These are phyloP conservation scores for Natrix natrix DNA, from an alignment of 2,797 vertebrate genomes.

Conservation along the genomic window DNA sequence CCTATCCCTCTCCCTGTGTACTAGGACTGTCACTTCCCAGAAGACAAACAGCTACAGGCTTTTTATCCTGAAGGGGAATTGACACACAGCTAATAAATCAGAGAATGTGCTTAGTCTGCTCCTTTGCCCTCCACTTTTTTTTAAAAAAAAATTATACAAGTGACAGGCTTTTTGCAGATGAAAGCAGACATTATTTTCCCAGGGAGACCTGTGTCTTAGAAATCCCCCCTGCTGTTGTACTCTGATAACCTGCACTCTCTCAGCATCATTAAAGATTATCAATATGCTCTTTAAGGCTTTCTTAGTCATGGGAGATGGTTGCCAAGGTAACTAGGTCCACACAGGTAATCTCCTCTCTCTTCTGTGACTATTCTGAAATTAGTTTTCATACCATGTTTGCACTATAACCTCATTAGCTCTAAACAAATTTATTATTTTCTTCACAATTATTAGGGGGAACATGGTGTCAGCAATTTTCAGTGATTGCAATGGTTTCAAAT, in stretches of 20 bases:
- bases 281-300: conserved; percentile 85
- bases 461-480: conserved; percentile 30
- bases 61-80: conserved; percentile 59
- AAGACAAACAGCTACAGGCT: conserved; percentile 38
- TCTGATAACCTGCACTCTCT: conserved; percentile 79
- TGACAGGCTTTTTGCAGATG: conserved; percentile 65
- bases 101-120: neutral
- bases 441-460: conserved; percentile 30
- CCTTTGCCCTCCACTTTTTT: neutral
- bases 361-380: conserved; percentile 70
- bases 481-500: neutral
- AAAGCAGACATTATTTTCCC: conserved; percentile 74
- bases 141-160: conserved; percentile 20
- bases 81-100: conserved; percentile 57
- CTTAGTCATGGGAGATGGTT: conserved; percentile 79
- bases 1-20: conserved; percentile 20
- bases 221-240: conserved; percentile 76
- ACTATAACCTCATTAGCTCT: conserved; percentile 65
- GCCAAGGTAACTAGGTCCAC: conserved; percentile 79
- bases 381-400: conserved; percentile 49
- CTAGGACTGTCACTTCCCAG: conserved; percentile 44
- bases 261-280: conserved; percentile 87
- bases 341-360: conserved; percentile 72
- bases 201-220: conserved; percentile 72
- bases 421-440: conserved; percentile 63